Percentiles rank a stretch among this genome's conserved stretches.
phyloP scores from a whole-genome alignment of 2,888 invertebrate species.

The Alviniconcha strummeri region DNA sequence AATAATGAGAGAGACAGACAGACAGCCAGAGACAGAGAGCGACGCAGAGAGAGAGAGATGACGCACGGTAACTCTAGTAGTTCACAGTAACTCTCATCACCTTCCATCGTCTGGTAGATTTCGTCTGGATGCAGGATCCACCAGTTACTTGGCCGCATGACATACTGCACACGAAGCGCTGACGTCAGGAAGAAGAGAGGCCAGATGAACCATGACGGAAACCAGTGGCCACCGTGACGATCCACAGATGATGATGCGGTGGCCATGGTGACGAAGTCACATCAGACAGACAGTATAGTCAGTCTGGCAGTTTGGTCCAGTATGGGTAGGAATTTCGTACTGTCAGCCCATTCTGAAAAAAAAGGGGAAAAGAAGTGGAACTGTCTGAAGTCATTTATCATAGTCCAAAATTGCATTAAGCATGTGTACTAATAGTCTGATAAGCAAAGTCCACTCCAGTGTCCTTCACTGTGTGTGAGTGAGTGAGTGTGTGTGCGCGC shows the following conservation, averaged over 20 bases:
- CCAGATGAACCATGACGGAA: conserved; percentile 51
- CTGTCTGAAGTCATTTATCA: too few relatives aligned
- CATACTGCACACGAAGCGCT: conserved; percentile 51
- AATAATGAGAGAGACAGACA: too few relatives aligned
- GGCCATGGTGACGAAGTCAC: background rate
- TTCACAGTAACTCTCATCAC: conserved; percentile 38
- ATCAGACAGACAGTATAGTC: background rate
- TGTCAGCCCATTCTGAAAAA: background rate
- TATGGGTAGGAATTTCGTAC: background rate
- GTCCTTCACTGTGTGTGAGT: too few relatives aligned
- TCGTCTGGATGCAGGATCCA: conserved; percentile 68
- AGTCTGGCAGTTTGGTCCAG: too few relatives aligned
- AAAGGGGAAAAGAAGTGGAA: too few relatives aligned
- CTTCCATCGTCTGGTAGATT: conserved; percentile 64
- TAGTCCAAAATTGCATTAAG: too few relatives aligned
- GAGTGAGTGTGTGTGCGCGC: too few relatives aligned
- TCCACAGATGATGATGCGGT: background rate
- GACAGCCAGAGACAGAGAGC: too few relatives aligned
- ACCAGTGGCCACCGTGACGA: background rate
- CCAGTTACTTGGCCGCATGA: conserved; percentile 55
- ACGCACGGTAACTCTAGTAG: too few relatives aligned
- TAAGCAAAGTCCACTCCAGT: too few relatives aligned
- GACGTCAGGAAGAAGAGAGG: conserved; percentile 52
- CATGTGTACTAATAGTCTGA: too few relatives aligned
- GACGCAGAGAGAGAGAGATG: too few relatives aligned